Evolutionary conservation across 2,113 vertebrate species (phyloP).

Genomic region (Casuarius casuarius): DNA sequence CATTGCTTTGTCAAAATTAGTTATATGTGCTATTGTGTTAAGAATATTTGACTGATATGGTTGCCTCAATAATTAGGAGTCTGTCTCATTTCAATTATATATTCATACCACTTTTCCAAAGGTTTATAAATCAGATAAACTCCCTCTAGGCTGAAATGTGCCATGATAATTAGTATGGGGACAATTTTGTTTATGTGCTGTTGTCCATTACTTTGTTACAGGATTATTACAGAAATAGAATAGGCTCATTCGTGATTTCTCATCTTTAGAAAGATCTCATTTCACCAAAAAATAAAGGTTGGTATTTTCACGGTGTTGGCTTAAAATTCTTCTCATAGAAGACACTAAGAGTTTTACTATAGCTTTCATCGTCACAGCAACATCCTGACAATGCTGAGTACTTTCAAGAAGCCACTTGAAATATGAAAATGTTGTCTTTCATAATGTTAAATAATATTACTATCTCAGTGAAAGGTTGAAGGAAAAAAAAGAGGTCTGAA

Average conservation of each 20-base stretch:
- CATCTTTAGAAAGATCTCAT: background rate
- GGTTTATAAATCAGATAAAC: conserved; percentile 10
- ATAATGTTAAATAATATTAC: background rate
- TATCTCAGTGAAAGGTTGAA: background rate
- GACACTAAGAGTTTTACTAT: background rate
- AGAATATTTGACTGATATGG: conserved; percentile 10
- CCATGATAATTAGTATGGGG: background rate
- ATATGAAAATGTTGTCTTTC: background rate
- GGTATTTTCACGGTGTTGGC: background rate
- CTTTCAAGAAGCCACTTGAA: background rate
- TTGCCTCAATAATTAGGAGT: conserved; percentile 39
- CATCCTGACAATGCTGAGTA: background rate
- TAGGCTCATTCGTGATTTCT: background rate
- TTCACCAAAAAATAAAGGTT: background rate
- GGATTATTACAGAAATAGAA: background rate
- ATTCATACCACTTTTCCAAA: conserved; percentile 3
- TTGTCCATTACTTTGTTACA: background rate
- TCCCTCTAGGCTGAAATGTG: background rate
- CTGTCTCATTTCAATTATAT: conserved; percentile 34
- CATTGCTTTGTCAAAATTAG: conserved; percentile 31
- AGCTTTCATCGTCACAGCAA: background rate
- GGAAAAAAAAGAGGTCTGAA: background rate
- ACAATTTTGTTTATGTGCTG: background rate
- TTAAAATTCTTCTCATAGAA: background rate
- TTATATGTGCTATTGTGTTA: background rate